Evolutionary conservation across 2,113 vertebrate species (phyloP).

Genomic region (Mellivora capensis): DNA sequence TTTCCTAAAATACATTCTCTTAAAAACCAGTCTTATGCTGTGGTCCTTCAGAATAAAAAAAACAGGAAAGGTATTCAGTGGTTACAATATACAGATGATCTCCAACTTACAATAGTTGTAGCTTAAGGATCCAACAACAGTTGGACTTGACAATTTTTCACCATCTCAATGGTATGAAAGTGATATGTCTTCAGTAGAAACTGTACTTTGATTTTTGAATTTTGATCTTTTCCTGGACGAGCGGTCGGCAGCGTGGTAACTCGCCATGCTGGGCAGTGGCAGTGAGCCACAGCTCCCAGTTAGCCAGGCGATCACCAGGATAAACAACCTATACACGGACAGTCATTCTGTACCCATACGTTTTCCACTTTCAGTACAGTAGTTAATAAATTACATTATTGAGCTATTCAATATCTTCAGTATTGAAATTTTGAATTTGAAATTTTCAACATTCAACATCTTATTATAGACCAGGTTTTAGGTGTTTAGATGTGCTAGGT

Average conservation of each 20-base stretch:
- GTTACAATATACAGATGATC: background rate
- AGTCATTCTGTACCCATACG: background rate
- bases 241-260: background rate
- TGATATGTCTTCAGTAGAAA: background rate
- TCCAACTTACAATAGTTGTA: background rate
- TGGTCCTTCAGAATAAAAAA: background rate
- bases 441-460: no score
- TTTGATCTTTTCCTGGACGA: background rate
- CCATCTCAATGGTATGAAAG: background rate
- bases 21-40: background rate
- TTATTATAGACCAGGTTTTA: background rate
- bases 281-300: background rate
- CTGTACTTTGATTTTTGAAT: background rate
- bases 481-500: background rate
- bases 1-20: background rate
- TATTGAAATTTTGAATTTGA: no score
- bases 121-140: no score
- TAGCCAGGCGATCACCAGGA: accelerated
- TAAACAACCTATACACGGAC: no score
- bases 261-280: background rate
- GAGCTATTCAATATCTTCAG: background rate
- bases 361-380: background rate
- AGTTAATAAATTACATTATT: background rate
- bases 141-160: background rate
- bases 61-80: background rate